A percentile compares a stretch with the other conserved stretches of the same genome.
These are phyloP conservation scores for Andricus curvator DNA, from an alignment of 2,888 invertebrate genomes.

Conservation along the genomic window DNA sequence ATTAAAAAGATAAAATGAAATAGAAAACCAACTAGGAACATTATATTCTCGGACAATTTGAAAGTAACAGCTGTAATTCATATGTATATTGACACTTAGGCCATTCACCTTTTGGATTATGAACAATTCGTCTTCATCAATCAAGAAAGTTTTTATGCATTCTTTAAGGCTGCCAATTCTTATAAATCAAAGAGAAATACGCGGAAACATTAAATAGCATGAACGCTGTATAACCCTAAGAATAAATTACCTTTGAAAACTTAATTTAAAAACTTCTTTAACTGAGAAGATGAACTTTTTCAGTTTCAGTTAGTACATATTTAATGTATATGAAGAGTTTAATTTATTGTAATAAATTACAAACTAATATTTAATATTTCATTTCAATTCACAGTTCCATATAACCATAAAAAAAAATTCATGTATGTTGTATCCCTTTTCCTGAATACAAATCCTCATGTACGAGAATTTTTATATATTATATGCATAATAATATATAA, in stretches of 20 bases:
- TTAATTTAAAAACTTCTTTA: no score
- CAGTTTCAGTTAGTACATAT: background rate
- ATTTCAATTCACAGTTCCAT: background rate
- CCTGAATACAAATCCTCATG: background rate
- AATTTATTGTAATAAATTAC: background rate
- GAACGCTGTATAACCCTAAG: no score
- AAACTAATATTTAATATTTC: background rate
- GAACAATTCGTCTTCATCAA: background rate
- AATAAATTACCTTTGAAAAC: no score
- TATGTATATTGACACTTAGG: background rate
- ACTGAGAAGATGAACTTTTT: no score
- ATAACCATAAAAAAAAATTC: background rate
- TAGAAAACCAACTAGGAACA: background rate
- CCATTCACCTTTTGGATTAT: background rate
- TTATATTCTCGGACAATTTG: background rate
- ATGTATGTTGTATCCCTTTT: background rate
- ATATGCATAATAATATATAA: constrained; percentile 5
- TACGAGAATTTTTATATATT: background rate
- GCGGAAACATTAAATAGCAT: background rate
- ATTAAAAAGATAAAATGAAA: background rate
- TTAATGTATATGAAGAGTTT: background rate
- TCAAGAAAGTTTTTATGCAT: background rate
- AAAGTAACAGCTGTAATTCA: background rate
- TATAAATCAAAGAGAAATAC: background rate
- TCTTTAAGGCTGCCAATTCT: background rate